Evolutionary conservation across 2,888 invertebrate genomes (phyloP).

Genomic region (Stomorhina lunata): DNA sequence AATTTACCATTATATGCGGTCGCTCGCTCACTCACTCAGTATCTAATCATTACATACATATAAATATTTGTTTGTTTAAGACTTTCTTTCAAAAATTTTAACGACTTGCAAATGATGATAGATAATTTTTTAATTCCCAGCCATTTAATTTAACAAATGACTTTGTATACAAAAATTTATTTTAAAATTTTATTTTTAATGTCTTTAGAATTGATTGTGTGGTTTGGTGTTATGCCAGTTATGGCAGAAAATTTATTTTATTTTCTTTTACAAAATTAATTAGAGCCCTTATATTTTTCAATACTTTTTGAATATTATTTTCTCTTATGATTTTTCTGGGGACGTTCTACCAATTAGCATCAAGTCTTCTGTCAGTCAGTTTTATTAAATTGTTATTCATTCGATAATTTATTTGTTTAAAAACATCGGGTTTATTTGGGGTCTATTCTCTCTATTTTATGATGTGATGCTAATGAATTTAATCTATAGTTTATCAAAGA

Average conservation of each 20-base stretch:
- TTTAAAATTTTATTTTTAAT: background rate
- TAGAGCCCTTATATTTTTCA: conserved; percentile 48
- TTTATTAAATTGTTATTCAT: background rate
- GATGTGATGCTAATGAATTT: background rate
- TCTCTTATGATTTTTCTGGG: background rate
- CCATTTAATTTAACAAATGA: background rate
- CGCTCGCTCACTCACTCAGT: background rate
- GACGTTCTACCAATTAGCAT: conserved; percentile 40
- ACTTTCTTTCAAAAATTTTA: conserved; percentile 8
- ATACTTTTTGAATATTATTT: conserved; percentile 7
- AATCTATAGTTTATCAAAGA: too few relatives aligned
- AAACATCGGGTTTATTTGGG: too few relatives aligned
- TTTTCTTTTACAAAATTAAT: conserved; percentile 33
- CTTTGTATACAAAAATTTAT: background rate
- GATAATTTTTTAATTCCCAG: conserved; percentile 7
- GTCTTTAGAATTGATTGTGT: background rate
- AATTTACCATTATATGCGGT: too few relatives aligned
- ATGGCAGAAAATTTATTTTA: conserved; percentile 13
- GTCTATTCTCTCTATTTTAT: too few relatives aligned
- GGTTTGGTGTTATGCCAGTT: background rate
- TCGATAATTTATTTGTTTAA: background rate
- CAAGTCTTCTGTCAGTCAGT: conserved; percentile 14
- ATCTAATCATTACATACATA: conserved; percentile 49
- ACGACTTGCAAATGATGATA: conserved; percentile 25
- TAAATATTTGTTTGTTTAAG: background rate